Evolutionary conservation across 2,888 invertebrate genomes (phyloP).

Genomic region (Caenorhabditis angaria): DNA sequence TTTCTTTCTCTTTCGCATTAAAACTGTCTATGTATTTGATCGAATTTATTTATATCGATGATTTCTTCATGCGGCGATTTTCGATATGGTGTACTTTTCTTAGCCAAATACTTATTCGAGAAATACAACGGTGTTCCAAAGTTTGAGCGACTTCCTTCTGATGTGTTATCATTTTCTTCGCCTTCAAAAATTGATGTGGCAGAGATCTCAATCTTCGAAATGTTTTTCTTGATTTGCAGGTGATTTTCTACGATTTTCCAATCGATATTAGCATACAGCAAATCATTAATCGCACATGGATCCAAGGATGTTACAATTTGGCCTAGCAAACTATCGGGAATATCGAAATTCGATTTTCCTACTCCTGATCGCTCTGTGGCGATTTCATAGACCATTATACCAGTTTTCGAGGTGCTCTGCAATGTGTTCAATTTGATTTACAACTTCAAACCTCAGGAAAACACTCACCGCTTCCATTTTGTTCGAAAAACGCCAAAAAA

Average conservation of each 20-base stretch:
- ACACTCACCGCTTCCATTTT: conserved; percentile 2
- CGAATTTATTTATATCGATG: too few relatives aligned
- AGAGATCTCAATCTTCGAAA: neutral
- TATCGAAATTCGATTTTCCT: conserved; percentile 10
- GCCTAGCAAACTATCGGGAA: conserved; percentile 19
- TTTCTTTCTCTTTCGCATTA: conserved; percentile 15
- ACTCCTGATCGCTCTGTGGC: conserved; percentile 25
- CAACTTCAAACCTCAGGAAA: neutral
- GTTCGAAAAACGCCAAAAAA: too few relatives aligned
- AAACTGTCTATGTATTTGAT: neutral
- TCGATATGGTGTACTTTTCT: neutral
- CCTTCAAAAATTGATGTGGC: neutral
- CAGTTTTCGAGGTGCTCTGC: neutral
- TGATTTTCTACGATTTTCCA: conserved; percentile 15
- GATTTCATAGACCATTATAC: conserved; percentile 15
- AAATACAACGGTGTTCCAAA: conserved; percentile 7
- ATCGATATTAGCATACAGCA: conserved; percentile 12
- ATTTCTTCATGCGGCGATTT: neutral
- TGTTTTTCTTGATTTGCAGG: neutral
- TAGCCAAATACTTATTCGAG: too few relatives aligned
- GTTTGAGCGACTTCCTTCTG: neutral
- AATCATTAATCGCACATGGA: conserved; percentile 6
- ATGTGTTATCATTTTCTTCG: neutral
- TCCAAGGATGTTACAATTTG: conserved; percentile 22
- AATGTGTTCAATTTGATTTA: neutral